Percentiles rank a stretch among this genome's conserved stretches.
Evolutionary conservation across 1,140 invertebrate species (phyloP).

Genomic region (Drosophila asahinai): DNA sequence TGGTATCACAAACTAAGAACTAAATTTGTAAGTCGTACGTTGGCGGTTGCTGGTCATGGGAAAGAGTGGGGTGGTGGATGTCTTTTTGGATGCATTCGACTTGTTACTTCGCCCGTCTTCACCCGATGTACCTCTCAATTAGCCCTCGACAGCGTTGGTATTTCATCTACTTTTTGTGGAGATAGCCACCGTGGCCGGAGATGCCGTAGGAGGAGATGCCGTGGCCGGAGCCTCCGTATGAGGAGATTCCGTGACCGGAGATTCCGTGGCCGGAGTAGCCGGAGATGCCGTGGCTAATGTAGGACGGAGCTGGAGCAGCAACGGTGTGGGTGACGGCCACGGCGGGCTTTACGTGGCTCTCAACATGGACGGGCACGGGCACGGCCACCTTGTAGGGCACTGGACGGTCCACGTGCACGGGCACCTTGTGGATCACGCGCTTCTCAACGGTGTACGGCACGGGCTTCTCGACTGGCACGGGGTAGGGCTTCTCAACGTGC

Average conservation of each 20-base stretch:
- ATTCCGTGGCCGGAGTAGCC: conserved; percentile 43
- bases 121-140: conserved; percentile 59
- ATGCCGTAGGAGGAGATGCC: conserved; percentile 60
- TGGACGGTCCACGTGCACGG: conserved; percentile 86
- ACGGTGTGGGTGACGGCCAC: conserved; percentile 62
- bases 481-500: conserved; percentile 86
- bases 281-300: conserved; percentile 49
- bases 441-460: conserved; percentile 88
- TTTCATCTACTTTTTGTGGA: conserved; percentile 84
- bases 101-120: conserved; percentile 62
- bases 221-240: conserved; percentile 52
- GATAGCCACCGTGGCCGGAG: conserved; percentile 76
- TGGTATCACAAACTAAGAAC: conserved; percentile 83
- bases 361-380: conserved; percentile 86
- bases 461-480: conserved; percentile 88
- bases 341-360: conserved; percentile 76
- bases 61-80: conserved; percentile 23
- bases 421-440: conserved; percentile 85
- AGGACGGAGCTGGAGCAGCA: conserved; percentile 47
- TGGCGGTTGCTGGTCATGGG: conserved; percentile 56
- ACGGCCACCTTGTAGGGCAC: conserved; percentile 88
- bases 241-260: conserved; percentile 43
- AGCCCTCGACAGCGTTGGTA: conserved; percentile 62
- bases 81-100: conserved; percentile 54
- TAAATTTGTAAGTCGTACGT: conserved; percentile 81